Conservation (phyloP, 2,113 vertebrate species). For the Dendrocopos noguchii region DNA sequence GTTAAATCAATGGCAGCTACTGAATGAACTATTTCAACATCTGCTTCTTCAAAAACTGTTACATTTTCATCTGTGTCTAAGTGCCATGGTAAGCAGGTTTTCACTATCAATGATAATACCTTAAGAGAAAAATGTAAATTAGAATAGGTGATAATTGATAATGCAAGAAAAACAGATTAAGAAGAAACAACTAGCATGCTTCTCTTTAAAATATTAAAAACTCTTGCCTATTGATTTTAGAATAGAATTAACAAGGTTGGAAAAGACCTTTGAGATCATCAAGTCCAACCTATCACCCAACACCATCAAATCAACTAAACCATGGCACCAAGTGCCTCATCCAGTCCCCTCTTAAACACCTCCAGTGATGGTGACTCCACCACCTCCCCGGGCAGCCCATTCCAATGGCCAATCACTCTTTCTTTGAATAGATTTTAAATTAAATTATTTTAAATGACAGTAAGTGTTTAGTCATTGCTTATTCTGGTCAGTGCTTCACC, state of each 20-base stretch:
- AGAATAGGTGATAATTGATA: not conserved
- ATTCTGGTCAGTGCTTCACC: not conserved
- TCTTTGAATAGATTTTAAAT: no score
- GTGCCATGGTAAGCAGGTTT: not conserved
- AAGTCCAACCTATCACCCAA: no score
- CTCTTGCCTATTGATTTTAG: not conserved
- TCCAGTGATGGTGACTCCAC: no score
- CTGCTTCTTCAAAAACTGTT: not conserved
- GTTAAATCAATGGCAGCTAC: not conserved
- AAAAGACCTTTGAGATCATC: no score
- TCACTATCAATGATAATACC: not conserved
- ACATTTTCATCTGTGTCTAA: not conserved
- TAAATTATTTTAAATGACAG: not conserved
- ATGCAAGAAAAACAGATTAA: not conserved
- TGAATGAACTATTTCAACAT: not conserved
- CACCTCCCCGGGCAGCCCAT: no score
- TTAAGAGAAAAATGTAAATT: not conserved
- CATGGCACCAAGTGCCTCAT: no score
- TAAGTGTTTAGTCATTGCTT: not conserved
- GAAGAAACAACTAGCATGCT: not conserved
- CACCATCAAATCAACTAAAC: no score
- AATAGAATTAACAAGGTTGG: no score
- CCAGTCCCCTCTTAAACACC: no score
- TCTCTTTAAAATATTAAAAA: not conserved
- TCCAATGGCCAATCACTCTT: no score